Evolutionary conservation across 2,797 vertebrate species (phyloP).

Genomic region (Perodicticus potto): DNA sequence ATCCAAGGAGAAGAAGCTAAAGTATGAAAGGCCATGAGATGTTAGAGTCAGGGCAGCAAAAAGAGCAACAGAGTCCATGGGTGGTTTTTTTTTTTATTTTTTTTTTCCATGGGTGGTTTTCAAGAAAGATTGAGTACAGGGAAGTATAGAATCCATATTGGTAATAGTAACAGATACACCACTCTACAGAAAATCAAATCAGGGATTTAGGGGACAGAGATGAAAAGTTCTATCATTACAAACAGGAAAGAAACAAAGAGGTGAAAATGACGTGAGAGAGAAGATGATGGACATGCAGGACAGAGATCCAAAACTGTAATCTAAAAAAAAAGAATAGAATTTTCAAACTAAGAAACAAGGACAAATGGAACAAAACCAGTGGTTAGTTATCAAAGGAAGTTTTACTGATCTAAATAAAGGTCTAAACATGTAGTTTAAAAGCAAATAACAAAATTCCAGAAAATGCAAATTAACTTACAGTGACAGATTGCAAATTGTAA

Average conservation of each 20-base stretch:
- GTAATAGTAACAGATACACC: background rate
- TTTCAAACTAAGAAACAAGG: background rate
- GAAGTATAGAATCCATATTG: background rate
- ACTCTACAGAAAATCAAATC: background rate
- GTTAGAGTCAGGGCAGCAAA: background rate
- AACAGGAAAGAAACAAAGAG: background rate
- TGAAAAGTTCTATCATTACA: background rate
- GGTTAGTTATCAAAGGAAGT: background rate
- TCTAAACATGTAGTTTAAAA: background rate
- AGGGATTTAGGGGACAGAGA: background rate
- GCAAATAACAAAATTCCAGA: background rate
- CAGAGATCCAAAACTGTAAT: conserved; percentile 8
- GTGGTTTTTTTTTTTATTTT: too few relatives aligned
- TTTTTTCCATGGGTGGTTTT: too few relatives aligned
- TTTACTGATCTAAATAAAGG: background rate
- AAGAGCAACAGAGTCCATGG: background rate
- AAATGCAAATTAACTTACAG: background rate
- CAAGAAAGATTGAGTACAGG: background rate
- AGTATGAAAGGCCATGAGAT: background rate
- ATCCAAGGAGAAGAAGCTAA: conserved; percentile 12
- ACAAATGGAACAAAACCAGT: background rate
- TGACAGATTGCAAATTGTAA: background rate
- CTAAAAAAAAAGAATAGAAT: background rate
- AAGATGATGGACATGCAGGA: background rate
- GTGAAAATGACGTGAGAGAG: background rate